phyloP scores from a whole-genome alignment of 1,140 invertebrate species.

The Proales similis region DNA sequence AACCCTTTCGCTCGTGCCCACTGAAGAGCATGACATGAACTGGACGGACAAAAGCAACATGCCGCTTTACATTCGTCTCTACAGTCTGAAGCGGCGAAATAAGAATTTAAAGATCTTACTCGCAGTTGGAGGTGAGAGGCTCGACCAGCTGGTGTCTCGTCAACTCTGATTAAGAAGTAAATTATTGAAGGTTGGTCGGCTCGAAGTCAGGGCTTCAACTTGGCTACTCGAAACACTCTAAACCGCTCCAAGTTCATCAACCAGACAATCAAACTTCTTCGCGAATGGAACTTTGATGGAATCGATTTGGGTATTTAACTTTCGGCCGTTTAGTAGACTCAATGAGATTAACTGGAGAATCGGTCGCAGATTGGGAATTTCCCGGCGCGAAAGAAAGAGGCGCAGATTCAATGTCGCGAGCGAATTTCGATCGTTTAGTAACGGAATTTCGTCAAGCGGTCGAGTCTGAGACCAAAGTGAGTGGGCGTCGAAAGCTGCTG shows the following conservation, averaged over 20 bases:
- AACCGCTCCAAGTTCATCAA: constrained; percentile 57
- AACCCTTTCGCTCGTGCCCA: constrained; percentile 50
- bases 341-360: too few species aligned
- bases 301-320: constrained; percentile 86
- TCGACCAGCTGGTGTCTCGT: constrained; percentile 65
- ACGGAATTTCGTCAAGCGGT: constrained; percentile 82
- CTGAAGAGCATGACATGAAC: constrained; percentile 38
- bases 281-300: constrained; percentile 87
- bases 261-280: constrained; percentile 69
- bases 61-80: constrained; percentile 29
- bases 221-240: constrained; percentile 26
- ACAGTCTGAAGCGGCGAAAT: constrained; percentile 75
- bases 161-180: too few species aligned
- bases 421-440: constrained; percentile 38
- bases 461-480: constrained; percentile 65
- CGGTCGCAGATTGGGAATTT: constrained; percentile 98
- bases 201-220: constrained; percentile 63
- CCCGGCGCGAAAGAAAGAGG: constrained; percentile 79
- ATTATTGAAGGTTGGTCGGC: too few species aligned
- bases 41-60: constrained; percentile 60
- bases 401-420: constrained; percentile 23
- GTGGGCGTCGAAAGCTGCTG: constrained; percentile 68
- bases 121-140: constrained; percentile 92
- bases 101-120: constrained; percentile 81
- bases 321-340: too few species aligned